A percentile compares a stretch with the other conserved stretches of the same genome.
Conservation (phyloP, 2,888 invertebrate genomes). For the Acronicta alni region DNA sequence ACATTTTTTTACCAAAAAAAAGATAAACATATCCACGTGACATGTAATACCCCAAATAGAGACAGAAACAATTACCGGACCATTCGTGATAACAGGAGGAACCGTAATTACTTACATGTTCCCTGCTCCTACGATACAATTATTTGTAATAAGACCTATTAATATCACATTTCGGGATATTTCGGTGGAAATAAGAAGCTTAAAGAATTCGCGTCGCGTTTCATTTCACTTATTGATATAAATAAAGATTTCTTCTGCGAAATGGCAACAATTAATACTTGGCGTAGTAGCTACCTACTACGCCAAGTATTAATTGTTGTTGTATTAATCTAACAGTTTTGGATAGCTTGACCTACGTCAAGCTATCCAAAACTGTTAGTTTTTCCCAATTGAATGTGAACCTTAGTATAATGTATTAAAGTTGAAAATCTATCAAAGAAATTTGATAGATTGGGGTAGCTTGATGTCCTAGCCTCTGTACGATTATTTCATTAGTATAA, state of each 20-base stretch:
- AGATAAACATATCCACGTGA: conserved; percentile 18
- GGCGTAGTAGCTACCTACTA: not conserved
- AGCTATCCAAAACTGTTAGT: too few relatives aligned
- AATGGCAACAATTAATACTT: not conserved
- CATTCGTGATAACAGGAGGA: conserved; percentile 13
- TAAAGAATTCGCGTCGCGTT: conserved; percentile 18
- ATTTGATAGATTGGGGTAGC: too few relatives aligned
- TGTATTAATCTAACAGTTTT: too few relatives aligned
- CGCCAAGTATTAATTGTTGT: too few relatives aligned
- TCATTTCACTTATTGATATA: conserved; percentile 5
- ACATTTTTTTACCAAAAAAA: conserved; percentile 2
- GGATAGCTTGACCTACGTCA: too few relatives aligned
- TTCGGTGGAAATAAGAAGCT: conserved; percentile 14
- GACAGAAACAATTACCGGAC: conserved; percentile 38
- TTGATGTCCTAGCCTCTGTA: too few relatives aligned
- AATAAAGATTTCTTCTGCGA: not conserved
- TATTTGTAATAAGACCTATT: conserved; percentile 25
- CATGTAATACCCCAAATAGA: conserved; percentile 2
- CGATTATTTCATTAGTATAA: too few relatives aligned
- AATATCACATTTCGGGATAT: conserved; percentile 14
- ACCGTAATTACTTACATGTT: conserved; percentile 34
- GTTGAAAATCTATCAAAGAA: too few relatives aligned
- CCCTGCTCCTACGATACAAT: conserved; percentile 14
- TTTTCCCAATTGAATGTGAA: too few relatives aligned
- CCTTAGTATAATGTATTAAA: too few relatives aligned